Conservation (phyloP, 2,888 invertebrate species). For the Agrochola circellaris region DNA sequence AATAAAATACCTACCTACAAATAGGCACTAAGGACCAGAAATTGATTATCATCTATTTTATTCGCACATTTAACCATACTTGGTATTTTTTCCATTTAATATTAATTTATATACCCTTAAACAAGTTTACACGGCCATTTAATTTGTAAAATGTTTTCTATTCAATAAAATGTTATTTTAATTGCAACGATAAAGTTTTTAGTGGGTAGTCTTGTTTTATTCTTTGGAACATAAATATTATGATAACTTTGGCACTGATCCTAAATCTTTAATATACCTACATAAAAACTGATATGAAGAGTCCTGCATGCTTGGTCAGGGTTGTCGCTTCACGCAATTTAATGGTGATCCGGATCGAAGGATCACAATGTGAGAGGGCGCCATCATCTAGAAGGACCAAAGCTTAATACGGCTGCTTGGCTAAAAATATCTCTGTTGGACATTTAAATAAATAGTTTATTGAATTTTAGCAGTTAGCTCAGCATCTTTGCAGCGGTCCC, state of each 20-base stretch:
- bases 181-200: slow-evolving; percentile 56
- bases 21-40: slow-evolving; percentile 1
- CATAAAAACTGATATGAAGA: slow-evolving; percentile 64
- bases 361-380: neutral
- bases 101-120: slow-evolving; percentile 2
- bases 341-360: neutral
- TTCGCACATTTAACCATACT: slow-evolving; percentile 5
- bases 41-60: slow-evolving; percentile 34
- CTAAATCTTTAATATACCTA: slow-evolving; percentile 56
- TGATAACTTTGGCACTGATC: slow-evolving; percentile 56
- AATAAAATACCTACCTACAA: neutral
- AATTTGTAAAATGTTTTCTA: slow-evolving; percentile 17
- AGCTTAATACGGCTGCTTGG: neutral
- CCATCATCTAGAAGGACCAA: neutral
- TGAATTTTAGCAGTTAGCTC: neutral
- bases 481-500: neutral
- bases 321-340: slow-evolving; percentile 1
- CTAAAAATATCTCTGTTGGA: neutral
- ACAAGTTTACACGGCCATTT: slow-evolving; percentile 1
- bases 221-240: slow-evolving; percentile 65
- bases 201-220: slow-evolving; percentile 60
- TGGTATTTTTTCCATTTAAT: slow-evolving; percentile 17
- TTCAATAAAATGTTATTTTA: slow-evolving; percentile 28
- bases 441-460: neutral
- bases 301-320: slow-evolving; percentile 38